A percentile compares a stretch with the other conserved stretches of the same genome.
phyloP scores from a whole-genome alignment of 2,113 vertebrate species.

The Chloroceryle aenea region DNA sequence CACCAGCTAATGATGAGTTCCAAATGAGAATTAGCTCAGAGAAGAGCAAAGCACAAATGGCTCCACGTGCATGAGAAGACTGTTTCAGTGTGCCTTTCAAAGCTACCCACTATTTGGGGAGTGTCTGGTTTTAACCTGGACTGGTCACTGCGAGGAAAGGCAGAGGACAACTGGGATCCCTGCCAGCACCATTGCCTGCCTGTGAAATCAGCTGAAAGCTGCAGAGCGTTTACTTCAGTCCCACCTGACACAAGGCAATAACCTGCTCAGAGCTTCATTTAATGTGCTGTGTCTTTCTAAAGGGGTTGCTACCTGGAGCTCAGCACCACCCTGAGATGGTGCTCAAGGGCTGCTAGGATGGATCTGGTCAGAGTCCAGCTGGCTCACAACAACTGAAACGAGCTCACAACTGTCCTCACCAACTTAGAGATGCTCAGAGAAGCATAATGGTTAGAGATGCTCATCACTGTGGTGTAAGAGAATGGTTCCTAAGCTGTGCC shows the following conservation, averaged over 20 bases:
- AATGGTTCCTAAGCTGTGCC: rapidly evolving
- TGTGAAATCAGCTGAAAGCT: not conserved
- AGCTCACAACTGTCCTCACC: not conserved
- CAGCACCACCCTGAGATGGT: not conserved
- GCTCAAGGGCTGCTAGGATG: not conserved
- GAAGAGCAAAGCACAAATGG: not conserved
- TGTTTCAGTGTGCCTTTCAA: not conserved
- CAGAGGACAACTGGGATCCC: not conserved
- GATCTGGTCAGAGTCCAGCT: not conserved
- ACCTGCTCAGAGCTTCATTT: not conserved
- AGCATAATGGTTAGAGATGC: rapidly evolving
- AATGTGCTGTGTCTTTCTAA: not conserved
- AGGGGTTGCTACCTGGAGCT: not conserved
- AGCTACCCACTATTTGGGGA: not conserved
- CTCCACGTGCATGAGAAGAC: rapidly evolving
- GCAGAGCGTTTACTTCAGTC: not conserved
- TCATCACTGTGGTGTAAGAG: not conserved
- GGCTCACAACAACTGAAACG: not conserved
- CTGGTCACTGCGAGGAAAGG: not conserved
- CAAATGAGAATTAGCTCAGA: not conserved
- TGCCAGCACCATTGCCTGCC: not conserved
- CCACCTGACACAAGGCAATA: not conserved
- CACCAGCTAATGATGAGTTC: not conserved
- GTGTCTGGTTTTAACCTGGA: not conserved
- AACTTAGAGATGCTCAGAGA: not conserved